Evolutionary conservation across 2,113 vertebrate genomes (phyloP).

Genomic region (Callipepla californica): DNA sequence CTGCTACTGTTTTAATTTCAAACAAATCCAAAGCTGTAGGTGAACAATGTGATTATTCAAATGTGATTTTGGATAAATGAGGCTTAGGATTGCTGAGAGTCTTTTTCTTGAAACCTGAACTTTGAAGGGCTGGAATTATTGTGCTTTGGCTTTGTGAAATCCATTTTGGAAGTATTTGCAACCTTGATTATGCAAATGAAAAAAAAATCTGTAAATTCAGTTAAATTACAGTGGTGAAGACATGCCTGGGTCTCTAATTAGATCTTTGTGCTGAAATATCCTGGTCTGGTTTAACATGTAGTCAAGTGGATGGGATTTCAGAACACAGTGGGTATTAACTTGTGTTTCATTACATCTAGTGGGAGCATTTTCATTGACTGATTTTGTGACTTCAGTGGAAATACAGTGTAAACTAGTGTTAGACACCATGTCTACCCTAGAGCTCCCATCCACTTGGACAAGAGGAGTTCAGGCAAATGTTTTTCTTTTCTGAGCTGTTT

Average conservation of each 20-base stretch:
- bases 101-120: neutral
- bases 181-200: neutral
- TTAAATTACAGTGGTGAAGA: neutral
- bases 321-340: neutral
- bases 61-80: neutral
- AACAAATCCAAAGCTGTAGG: neutral
- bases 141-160: neutral
- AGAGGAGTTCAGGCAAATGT: neutral
- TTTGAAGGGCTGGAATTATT: neutral
- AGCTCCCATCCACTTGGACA: neutral
- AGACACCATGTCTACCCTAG: neutral
- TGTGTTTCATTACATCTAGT: neutral
- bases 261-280: neutral
- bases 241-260: neutral
- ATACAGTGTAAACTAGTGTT: neutral
- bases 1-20: neutral
- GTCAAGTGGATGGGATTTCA: neutral
- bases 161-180: neutral
- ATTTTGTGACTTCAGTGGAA: neutral
- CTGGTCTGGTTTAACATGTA: neutral
- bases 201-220: neutral
- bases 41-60: neutral
- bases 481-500: neutral
- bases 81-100: neutral
- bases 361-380: accelerated